Conservation (phyloP, 2,888 invertebrate genomes). For the Serripes groenlandicus region DNA sequence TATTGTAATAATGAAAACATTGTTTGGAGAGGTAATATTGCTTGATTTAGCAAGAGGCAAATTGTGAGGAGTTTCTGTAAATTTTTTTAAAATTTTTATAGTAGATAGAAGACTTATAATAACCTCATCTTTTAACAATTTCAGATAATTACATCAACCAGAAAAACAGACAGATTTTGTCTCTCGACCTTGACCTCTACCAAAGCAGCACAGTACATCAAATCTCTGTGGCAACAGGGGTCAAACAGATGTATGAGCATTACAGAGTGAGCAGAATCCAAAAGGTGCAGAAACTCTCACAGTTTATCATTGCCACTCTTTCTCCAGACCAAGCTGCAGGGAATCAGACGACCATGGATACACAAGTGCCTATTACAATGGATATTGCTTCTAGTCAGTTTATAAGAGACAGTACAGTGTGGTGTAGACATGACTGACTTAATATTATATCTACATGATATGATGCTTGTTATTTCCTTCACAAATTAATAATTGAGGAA, state of each 20-base stretch:
- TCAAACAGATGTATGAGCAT: conserved; percentile 30
- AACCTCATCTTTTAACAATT: background rate
- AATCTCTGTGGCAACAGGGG: conserved; percentile 36
- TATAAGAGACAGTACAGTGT: background rate
- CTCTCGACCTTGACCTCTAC: conserved; percentile 26
- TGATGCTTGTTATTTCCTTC: too few relatives aligned
- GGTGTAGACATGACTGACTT: background rate
- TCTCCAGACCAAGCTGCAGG: background rate
- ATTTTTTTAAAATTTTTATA: too few relatives aligned
- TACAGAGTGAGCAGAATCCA: conserved; percentile 6
- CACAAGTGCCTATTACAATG: conserved; percentile 20
- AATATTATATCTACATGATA: too few relatives aligned
- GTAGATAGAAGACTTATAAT: too few relatives aligned
- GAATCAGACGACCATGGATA: background rate
- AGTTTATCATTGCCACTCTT: conserved; percentile 10
- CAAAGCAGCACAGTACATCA: conserved; percentile 5
- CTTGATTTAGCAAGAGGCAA: too few relatives aligned
- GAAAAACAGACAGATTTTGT: conserved; percentile 26
- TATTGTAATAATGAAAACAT: too few relatives aligned
- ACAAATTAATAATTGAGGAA: too few relatives aligned
- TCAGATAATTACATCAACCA: conserved; percentile 30
- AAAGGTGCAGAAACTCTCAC: conserved; percentile 42
- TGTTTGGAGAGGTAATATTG: too few relatives aligned
- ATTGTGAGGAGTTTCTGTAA: too few relatives aligned
- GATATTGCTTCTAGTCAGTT: conserved; percentile 30